Base-by-base conservation (phyloP, 2,888 invertebrate species). In the Orthosia gracilis region DNA sequence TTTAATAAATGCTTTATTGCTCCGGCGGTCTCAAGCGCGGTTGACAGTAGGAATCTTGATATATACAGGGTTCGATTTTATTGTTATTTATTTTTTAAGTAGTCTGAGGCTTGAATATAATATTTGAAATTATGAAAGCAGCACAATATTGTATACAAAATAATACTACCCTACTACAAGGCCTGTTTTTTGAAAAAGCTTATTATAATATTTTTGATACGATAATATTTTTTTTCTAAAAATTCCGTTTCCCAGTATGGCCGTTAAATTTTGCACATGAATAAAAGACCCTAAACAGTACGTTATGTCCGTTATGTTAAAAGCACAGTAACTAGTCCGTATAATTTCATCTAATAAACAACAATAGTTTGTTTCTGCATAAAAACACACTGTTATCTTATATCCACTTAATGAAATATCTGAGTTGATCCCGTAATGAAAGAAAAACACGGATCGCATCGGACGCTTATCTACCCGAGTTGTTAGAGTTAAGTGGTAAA, bases 1-100 rank as follows among this genome's bases (percentile, higher is more conserved):
- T 76, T 76, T 78, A 71, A 64, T 76, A 78, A 78, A 78, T 71
- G 40, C 49, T 64, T 78, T 76, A 76, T 76, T 78, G 76, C 72
- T 72, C 18, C 47, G 21, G 71, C 71, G 54, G 59, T 54, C 64
- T 71, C 76, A 64, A 72, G 63, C 47, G 47, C 21, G 78, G 76
- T 64, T 71, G 79, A 78, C 76, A 76, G 18, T 23, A 69, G 62
- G 64, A 76, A 64, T 76, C 49, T 71, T 49, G 13, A 21, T 61
- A 61, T 50, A 26, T 15, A 76, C 15, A 4, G 18, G 18, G 59
- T 26, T 69, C 18, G 21, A 69, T 23, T 45, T 55, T 62, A 13
- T 55, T 50, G 17, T 26, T 21, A 59, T 13, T 9, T 18, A 49
- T 23, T 23, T 62, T 61, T 47, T 15, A 45, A 11, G 9, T 45